Evolutionary conservation across 2,113 vertebrate species (phyloP), one percentile per base, ranked within the genome.

Genomic region (Pyxicephalus adspersus): DNA sequence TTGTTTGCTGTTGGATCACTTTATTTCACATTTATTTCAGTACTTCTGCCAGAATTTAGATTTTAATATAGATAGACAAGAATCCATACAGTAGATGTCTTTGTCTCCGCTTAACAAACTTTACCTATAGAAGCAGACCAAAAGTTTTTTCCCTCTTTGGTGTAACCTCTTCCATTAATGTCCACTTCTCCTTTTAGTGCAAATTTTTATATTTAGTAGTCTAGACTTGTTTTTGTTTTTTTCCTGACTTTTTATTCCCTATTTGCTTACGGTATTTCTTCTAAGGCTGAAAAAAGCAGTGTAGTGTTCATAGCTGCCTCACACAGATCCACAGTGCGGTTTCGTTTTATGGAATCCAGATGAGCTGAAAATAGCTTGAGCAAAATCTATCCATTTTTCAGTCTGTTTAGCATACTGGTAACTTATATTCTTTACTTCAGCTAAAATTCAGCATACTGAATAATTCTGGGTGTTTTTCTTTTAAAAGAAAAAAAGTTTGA

Each of bases 341-440:
- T 88, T 77, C 64, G 68, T 78, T 87, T 91, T 88, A 91, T 89
- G 89, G 89, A 88, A 90, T 87, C 91, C 91, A 93, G 90, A 92
- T 89, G 91, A 88, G 85, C 84, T 87, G 89, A 90, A 90, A 85
- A 85, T 83, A 55, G 73, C 13, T 20, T 84, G 86, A 83, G 83
- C 83, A 84, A 85, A 88, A 88, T 87, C 90, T 83, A 78, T 80
- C 81, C 65, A 84, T 84, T 85, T 87, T 52, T 83, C 65, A 85
- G 83, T 80, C 78, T 66, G 73, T 70, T 86, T 85, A 0, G 2
- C 81, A 75, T 84, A 81, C 86, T 85, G 76, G 84, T 89, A 80
- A 66, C 86, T 85, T 57, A 84, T 87, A 83, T 83, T 90, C 89
- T 89, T 38, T 31, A 16, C 34, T 23, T 86, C 76, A 87, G 84